Conservation (phyloP, 2,888 invertebrate genomes). For the Agelastica alni region DNA sequence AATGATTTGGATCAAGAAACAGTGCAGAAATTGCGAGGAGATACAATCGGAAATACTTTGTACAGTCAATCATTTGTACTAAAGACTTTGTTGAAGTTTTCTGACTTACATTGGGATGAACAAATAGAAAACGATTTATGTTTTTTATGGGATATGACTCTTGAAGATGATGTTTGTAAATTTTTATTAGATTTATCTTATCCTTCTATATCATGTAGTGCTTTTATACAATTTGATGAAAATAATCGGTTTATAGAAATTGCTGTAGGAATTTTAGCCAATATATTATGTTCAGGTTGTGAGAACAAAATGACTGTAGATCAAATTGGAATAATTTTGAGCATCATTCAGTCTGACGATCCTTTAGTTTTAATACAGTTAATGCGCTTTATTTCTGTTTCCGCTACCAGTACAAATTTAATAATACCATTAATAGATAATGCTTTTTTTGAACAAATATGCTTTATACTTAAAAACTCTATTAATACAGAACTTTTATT, state of each 20-base stretch:
- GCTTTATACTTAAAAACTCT: conserved; percentile 76
- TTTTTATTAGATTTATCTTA: conserved; percentile 71
- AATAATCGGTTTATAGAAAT: conserved; percentile 72
- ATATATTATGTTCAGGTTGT: conserved; percentile 71
- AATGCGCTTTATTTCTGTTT: conserved; percentile 67
- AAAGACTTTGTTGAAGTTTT: conserved; percentile 68
- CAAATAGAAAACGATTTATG: conserved; percentile 75
- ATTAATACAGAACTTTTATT: conserved; percentile 66
- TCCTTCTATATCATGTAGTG: conserved; percentile 66
- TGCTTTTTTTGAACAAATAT: conserved; percentile 63
- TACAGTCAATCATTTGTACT: conserved; percentile 79
- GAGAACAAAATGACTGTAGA: conserved; percentile 62
- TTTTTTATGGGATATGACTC: conserved; percentile 84
- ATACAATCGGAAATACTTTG: conserved; percentile 78
- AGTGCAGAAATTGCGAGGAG: conserved; percentile 66
- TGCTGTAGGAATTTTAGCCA: conserved; percentile 80
- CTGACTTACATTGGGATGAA: conserved; percentile 63
- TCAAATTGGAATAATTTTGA: conserved; percentile 61
- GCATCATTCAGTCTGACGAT: conserved; percentile 67
- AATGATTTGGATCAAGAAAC: conserved; percentile 52
- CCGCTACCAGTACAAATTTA: conserved; percentile 54
- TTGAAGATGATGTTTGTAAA: conserved; percentile 74
- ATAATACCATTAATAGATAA: conserved; percentile 57
- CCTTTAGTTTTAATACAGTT: conserved; percentile 74
- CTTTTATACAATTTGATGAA: conserved; percentile 62